Percentiles rank a stretch among this genome's conserved stretches.
These are phyloP conservation scores for Chamaetylas fuelleborni DNA, from an alignment of 2,113 vertebrate genomes.

Conservation along the genomic window DNA sequence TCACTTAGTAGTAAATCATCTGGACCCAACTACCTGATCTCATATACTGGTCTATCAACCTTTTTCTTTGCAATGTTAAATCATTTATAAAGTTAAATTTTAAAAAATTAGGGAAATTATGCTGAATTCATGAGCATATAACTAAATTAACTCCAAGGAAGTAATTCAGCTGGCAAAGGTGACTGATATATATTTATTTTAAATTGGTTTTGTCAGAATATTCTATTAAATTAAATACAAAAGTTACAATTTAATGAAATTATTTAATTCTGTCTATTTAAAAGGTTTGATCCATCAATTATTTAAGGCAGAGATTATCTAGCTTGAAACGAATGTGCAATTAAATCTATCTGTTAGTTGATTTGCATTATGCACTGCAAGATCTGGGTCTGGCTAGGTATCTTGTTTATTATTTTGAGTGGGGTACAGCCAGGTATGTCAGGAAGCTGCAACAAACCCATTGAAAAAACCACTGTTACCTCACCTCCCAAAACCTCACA, in stretches of 20 bases:
- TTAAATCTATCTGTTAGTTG: background rate
- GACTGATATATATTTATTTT: conserved; percentile 15
- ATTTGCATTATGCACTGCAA: background rate
- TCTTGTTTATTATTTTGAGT: background rate
- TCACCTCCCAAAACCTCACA: background rate
- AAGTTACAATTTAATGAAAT: background rate
- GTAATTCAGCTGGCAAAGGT: conserved; percentile 8
- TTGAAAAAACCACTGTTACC: background rate
- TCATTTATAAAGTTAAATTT: conserved; percentile 8
- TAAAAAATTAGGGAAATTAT: background rate
- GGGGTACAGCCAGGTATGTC: background rate
- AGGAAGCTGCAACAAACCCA: background rate
- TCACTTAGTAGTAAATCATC: conserved; percentile 1
- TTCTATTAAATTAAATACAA: background rate
- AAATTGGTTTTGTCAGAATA: conserved; percentile 14
- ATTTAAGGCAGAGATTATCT: conserved; percentile 12
- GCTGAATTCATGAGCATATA: background rate
- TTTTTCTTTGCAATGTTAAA: conserved; percentile 2
- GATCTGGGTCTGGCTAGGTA: background rate
- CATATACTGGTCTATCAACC: background rate
- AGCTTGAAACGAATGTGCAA: background rate
- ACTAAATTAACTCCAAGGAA: background rate
- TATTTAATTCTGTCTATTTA: background rate
- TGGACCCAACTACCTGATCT: background rate
- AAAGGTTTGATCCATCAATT: conserved; percentile 13